These are phyloP conservation scores for Jordanella pulchra DNA, from an alignment of 2,797 vertebrate genomes.

Conservation along the genomic window DNA sequence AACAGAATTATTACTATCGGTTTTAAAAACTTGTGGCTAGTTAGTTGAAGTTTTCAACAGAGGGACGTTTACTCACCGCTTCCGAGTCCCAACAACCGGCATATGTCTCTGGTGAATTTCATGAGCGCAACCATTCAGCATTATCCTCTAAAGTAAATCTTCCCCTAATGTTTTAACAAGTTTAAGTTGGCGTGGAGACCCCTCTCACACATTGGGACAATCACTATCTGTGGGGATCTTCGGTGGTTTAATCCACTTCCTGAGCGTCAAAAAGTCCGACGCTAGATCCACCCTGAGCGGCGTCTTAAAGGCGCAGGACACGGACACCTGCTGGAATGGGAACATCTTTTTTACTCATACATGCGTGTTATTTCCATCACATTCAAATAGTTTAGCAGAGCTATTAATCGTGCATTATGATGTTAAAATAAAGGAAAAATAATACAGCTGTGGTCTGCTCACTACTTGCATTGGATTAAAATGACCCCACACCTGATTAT, in stretches of 20 bases:
- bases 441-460: neutral
- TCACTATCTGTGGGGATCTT: slow-evolving; percentile 66
- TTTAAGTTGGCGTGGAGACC: slow-evolving; percentile 9
- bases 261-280: slow-evolving; percentile 68
- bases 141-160: slow-evolving; percentile 61
- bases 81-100: slow-evolving; percentile 81
- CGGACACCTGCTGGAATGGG: neutral
- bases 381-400: neutral
- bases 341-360: neutral
- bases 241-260: slow-evolving; percentile 76
- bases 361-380: neutral
- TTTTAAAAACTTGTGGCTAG: slow-evolving; percentile 43
- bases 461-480: neutral
- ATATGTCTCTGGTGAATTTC: slow-evolving; percentile 83
- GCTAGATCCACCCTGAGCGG: slow-evolving; percentile 43
- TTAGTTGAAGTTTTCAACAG: slow-evolving; percentile 69
- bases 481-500: neutral
- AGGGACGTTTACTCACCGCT: slow-evolving; percentile 77
- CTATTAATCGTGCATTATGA: neutral
- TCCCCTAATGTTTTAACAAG: neutral
- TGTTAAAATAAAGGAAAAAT: neutral
- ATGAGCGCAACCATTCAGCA: slow-evolving; percentile 84
- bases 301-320: slow-evolving; percentile 79
- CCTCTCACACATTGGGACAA: slow-evolving; percentile 37
- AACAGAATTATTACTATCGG: neutral